Base-by-base conservation (phyloP, 2,113 vertebrate species). In the Strix uralensis region DNA sequence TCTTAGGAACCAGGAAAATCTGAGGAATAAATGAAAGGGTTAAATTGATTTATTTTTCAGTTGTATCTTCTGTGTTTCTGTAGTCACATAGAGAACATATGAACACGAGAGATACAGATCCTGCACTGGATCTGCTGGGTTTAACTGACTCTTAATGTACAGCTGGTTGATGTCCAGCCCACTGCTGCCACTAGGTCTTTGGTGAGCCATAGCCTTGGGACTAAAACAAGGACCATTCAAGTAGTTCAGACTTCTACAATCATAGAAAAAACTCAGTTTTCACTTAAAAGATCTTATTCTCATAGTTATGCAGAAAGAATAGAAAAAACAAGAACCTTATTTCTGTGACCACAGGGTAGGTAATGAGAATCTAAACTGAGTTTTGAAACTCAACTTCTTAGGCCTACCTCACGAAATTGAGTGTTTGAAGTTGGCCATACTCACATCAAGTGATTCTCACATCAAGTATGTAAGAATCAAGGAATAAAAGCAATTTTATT, bases 1-100 rank as follows among this genome's bases (percentile, higher is more conserved):
- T 99, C 93, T 99, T 98, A 57, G 99, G 99, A 95, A 99, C 98
- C 92, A 99, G 98, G 95, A 98, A 98, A 96, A 99, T 99, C 99
- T 99, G 97, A 46, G 80, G 88, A 80, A 84, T 10, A 94, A 38
- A 65, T 15, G 20, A 92, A 91, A 96, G 32, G 27, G 55, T 88
- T 59, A 93, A 83, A 94, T 80, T 16, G 52, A 88, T 15, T 92
- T 29, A 66, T 30, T 47, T 96, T 79, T 54, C 49, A 36, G 8
- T 49, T 75, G 5, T 49, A 59, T 61, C 34, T 75, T 79, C 42
- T 36, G 6, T 54, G n/a, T 29, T 73, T 65, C 51, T 80, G 3
- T 29, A 75, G 19, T 63, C 63, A 58, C 66, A 58, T 13, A 44
- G 77, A 72, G 32, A 86, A 77, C 10, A 81, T 3, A 58, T 4